Evolutionary conservation across 2,888 invertebrate species (phyloP).

Genomic region (Ornithoptera alexandrae): DNA sequence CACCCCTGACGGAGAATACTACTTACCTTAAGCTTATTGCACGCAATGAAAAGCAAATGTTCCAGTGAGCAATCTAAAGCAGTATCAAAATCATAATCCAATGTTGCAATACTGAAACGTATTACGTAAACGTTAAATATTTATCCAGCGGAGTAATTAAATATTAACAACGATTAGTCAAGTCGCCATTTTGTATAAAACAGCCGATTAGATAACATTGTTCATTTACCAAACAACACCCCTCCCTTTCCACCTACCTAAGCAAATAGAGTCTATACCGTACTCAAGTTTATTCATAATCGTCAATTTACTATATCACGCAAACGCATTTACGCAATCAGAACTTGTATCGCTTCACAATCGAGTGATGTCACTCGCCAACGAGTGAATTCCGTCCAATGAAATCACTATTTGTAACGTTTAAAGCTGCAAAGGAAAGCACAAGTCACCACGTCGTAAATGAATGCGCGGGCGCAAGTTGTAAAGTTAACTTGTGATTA

Average conservation of each 20-base stretch:
- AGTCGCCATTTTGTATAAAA: conserved; percentile 3
- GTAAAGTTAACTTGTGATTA: neutral
- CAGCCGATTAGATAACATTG: conserved; percentile 19
- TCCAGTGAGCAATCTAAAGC: too few relatives aligned
- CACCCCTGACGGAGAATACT: too few relatives aligned
- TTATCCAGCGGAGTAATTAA: too few relatives aligned
- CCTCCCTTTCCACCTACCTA: too few relatives aligned
- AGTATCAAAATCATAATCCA: too few relatives aligned
- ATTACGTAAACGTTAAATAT: too few relatives aligned
- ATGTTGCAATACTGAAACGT: too few relatives aligned
- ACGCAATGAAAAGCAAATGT: too few relatives aligned
- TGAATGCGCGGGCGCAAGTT: neutral
- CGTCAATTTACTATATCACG: neutral
- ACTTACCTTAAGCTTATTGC: too few relatives aligned
- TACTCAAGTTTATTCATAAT: too few relatives aligned
- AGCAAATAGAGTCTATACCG: too few relatives aligned
- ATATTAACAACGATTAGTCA: too few relatives aligned
- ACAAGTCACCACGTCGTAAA: neutral
- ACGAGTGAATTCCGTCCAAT: conserved; percentile 31
- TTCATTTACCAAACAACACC: neutral
- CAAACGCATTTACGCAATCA: conserved; percentile 26
- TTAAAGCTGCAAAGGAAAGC: conserved; percentile 32
- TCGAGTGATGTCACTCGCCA: conserved; percentile 20
- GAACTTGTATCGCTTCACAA: conserved; percentile 16
- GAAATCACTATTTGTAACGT: conserved; percentile 39